Base-by-base conservation (phyloP, 30 jellyfish, hydroid and myxozoan species). In the Nemopilema nomurai region DNA sequence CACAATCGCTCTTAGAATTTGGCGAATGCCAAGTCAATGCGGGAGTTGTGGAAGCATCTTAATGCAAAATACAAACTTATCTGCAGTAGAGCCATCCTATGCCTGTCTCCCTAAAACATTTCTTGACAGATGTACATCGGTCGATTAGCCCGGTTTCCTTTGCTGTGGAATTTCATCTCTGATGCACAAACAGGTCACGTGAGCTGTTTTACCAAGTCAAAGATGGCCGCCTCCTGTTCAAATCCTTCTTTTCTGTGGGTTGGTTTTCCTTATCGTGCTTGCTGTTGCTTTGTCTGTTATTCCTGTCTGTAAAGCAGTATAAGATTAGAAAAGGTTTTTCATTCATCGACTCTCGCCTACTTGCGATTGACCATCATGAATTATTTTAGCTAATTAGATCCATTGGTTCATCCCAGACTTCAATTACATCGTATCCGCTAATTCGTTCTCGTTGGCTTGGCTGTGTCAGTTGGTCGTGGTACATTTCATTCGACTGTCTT, bases 141-240 rank as follows among this genome's bases (percentile, higher is more conserved):
- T 22, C 65, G 75, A 68, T 68, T 62, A 22, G 17, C 26, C 62
- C 82, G 87, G 87, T 77, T 24, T 51, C 78, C 87, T 84, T 84
- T 84, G 79, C 87, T 84, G 93, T 49, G 93, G 93, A 74, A 32
- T 18, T 50, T 1, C 4, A 63, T 57, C 77, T 23, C 78, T 84
- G 93, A 84, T 52, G 75, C 93, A 84, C 67, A 70, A 53, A 22
- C 50, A 69, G 70, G 93, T 84, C 93, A 84, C 93, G 93, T 84
- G 93, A 84, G 77, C 30, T 74, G 82, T 74, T 68, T 83, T 68
- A 84, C 93, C 93, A 78, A 84, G 50, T 84, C 93, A 84, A 84
- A 84, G 93, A 84, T 84, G 93, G 76, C 93, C 93, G 93, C 87
- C 86, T 84, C 93, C 93, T 74, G 87, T 53, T 33, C 51, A 53